A percentile compares a stretch with the other conserved stretches of the same genome.
These are phyloP conservation scores for Leptonema lineaticorne DNA, from an alignment of 1,140 invertebrate genomes.

Conservation along the genomic window DNA sequence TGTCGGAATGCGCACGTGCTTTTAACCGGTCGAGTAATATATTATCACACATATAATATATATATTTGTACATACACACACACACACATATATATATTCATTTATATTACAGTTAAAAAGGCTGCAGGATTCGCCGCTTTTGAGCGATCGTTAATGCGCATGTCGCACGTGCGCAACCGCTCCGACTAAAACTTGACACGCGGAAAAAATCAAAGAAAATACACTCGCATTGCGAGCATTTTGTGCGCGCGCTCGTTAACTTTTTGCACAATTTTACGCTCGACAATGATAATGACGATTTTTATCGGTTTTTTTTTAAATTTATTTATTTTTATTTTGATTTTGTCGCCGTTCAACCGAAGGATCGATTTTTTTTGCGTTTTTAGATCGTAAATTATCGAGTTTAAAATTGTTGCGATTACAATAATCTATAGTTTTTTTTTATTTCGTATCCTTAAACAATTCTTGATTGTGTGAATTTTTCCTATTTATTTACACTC, in stretches of 20 bases:
- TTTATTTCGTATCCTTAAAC: too few species aligned
- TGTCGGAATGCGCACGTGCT: constrained; percentile 27
- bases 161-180: not conserved
- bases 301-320: too few species aligned
- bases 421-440: too few species aligned
- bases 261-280: not conserved
- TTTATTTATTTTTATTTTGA: too few species aligned
- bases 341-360: too few species aligned
- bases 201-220: not conserved
- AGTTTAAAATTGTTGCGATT: too few species aligned
- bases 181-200: too few species aligned
- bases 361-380: too few species aligned
- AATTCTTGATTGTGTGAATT: too few species aligned
- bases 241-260: not conserved
- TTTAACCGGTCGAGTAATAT: not conserved
- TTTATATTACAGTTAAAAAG: constrained; percentile 18
- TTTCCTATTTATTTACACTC: too few species aligned
- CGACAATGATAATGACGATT: not conserved
- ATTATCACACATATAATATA: too few species aligned
- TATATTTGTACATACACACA: not conserved
- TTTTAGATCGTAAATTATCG: too few species aligned
- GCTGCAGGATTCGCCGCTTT: not conserved
- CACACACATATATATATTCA: not conserved
- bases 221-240: not conserved
- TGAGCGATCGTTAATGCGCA: not conserved